These are phyloP conservation scores for Acanthiza pusilla DNA, from an alignment of 2,797 vertebrate species.

Conservation along the genomic window DNA sequence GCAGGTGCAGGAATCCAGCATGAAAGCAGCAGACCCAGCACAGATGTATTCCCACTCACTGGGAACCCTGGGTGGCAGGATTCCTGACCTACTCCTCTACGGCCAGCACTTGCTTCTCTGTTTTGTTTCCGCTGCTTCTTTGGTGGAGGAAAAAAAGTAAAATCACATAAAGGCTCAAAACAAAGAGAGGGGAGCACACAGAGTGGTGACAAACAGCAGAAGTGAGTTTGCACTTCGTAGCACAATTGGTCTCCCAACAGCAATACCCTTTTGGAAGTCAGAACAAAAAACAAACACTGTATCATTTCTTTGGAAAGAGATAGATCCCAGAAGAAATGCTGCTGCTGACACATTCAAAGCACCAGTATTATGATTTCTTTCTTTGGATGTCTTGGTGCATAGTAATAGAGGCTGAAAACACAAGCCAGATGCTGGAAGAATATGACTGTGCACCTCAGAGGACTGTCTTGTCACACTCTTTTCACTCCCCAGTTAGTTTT, in stretches of 20 bases:
- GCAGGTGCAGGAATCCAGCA: not conserved
- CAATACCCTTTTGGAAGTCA: not conserved
- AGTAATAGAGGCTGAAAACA: not conserved
- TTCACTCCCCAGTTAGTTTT: not conserved
- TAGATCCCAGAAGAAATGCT: not conserved
- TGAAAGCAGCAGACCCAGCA: not conserved
- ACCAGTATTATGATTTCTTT: not conserved
- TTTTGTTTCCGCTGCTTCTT: not conserved
- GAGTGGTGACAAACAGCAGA: not conserved
- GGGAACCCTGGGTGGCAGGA: not conserved
- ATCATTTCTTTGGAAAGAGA: not conserved
- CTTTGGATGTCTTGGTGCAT: not conserved
- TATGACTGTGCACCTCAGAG: not conserved
- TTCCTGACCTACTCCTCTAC: not conserved
- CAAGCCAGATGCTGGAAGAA: not conserved
- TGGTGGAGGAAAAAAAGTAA: rapidly evolving
- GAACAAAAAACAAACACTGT: not conserved
- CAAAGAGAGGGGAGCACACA: not conserved
- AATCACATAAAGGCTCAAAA: not conserved
- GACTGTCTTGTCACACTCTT: not conserved
- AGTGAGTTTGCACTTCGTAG: not conserved
- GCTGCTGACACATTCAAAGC: not conserved
- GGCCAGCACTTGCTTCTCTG: not conserved
- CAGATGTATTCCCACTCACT: rapidly evolving
- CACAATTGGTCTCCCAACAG: not conserved